A percentile compares a stretch with the other conserved stretches of the same genome.
These are phyloP conservation scores for Columba guinea DNA, from an alignment of 2,797 vertebrate genomes.

Conservation along the genomic window DNA sequence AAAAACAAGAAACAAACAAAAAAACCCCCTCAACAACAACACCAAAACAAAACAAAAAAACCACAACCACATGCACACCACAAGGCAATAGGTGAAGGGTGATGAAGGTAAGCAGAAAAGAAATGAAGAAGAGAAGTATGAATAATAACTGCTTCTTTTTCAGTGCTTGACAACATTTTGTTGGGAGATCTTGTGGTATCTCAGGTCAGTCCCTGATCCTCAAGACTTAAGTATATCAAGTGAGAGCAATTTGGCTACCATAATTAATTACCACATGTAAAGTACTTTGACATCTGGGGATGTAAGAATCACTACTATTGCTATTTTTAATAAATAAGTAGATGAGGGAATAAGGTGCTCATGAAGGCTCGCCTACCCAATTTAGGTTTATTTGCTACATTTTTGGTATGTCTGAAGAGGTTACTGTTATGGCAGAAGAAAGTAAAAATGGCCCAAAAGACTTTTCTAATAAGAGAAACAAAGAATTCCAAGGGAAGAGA, in stretches of 20 bases:
- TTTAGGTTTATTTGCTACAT: background rate
- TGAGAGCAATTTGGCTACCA: background rate
- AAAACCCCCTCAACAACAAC: background rate
- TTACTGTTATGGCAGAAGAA: background rate
- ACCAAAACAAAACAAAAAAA: too few species aligned
- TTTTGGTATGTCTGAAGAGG: background rate
- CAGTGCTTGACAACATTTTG: background rate
- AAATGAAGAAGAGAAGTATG: background rate
- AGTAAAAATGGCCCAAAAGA: background rate
- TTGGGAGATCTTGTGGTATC: background rate
- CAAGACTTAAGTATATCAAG: background rate
- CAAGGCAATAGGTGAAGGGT: background rate
- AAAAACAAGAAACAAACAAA: background rate
- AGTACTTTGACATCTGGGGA: background rate
- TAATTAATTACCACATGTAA: background rate
- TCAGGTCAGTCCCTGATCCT: background rate
- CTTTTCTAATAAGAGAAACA: background rate
- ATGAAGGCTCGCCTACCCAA: background rate
- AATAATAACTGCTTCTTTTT: background rate
- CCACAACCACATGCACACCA: background rate
- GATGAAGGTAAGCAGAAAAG: background rate
- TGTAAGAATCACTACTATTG: background rate
- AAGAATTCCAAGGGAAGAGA: background rate
- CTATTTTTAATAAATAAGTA: background rate
- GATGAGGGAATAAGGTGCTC: background rate